Base-by-base conservation (phyloP, 2,888 invertebrate species). In the Beris morrisii region DNA sequence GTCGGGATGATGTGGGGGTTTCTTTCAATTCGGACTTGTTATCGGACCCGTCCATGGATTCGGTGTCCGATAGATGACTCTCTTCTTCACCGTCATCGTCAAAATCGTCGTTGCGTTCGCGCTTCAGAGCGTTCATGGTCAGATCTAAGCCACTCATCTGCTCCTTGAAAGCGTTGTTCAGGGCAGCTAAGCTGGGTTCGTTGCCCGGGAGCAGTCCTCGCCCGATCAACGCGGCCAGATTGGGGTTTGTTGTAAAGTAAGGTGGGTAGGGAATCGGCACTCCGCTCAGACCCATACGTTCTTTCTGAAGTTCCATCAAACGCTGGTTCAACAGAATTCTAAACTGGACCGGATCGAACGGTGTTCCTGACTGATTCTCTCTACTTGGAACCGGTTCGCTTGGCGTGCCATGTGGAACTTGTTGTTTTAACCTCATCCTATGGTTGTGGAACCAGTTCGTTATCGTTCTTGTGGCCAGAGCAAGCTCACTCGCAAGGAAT, bases 371-470 rank as follows among this genome's bases (percentile, higher is more conserved):
- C 72, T 89, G 89, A 69, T 80, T 81, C 75, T 91, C 91, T 28
- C 90, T 83, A 45, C 89, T 87, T 3, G 91, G 90, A 9, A 90
- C 88, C 66, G 89, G 87, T 59, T 89, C 89, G 0, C 88, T 86
- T 30, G 88, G 83, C 73, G 84, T 83, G 0, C 90, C 89, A 75
- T 92, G 92, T 2, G 93, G 92, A 63, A 89, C 88, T 77, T 93
- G 92, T 77, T 94, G 93, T 82, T 97, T 97, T 77, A 96, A 87
- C 70, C 99, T 87, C 95, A 99, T 99, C 74, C 99, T 89, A 79
- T 99, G 97, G 80, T 99, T 99, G 85, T 99, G 98, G 85, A 99
- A 99, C 99, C 99, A 99, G 82, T 99, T 99, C 69, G 97, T 97
- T 75, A 99, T 97, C 64, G 98, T 98, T 73, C 98, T 86, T 59